Percentiles rank a stretch among this genome's conserved stretches.
These are phyloP conservation scores for Mayetiola destructor DNA, from an alignment of 2,888 invertebrate species.

Conservation along the genomic window DNA sequence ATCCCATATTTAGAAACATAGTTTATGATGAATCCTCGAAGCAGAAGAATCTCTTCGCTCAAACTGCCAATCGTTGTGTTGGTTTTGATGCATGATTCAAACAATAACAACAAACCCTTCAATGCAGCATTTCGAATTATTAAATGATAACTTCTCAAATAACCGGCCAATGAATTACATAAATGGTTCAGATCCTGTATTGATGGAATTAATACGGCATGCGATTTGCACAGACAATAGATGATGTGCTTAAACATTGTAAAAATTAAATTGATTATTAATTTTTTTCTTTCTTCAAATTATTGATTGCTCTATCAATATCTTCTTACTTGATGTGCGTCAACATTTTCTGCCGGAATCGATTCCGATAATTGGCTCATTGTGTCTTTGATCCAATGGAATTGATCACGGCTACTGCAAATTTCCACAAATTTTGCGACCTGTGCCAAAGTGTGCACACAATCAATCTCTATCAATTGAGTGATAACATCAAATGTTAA, in stretches of 20 bases:
- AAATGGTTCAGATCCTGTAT: conserved; percentile 31
- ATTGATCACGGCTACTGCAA: conserved; percentile 59
- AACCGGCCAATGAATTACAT: conserved; percentile 31
- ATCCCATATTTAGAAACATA: conserved; percentile 35
- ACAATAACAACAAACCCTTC: conserved; percentile 32
- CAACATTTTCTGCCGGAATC: conserved; percentile 60
- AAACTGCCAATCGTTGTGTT: conserved; percentile 34
- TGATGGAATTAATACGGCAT: conserved; percentile 33
- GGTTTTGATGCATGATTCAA: conserved; percentile 34
- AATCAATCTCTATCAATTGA: conserved; percentile 44
- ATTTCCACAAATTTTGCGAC: conserved; percentile 61
- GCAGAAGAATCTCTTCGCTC: conserved; percentile 33
- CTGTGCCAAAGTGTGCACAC: conserved; percentile 46
- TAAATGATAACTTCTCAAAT: conserved; percentile 34
- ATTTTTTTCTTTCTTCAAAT: background rate
- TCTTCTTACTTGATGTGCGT: conserved; percentile 44
- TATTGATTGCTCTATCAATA: conserved; percentile 23
- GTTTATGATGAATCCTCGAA: conserved; percentile 32
- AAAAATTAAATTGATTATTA: conserved; percentile 26
- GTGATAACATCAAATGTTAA: conserved; percentile 81
- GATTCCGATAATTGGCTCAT: conserved; percentile 49
- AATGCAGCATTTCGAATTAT: conserved; percentile 34
- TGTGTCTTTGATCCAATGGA: conserved; percentile 62
- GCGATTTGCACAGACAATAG: conserved; percentile 35
- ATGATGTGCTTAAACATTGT: conserved; percentile 34